These are phyloP conservation scores for Tetrax tetrax DNA, from an alignment of 2,113 vertebrate genomes.

Conservation along the genomic window DNA sequence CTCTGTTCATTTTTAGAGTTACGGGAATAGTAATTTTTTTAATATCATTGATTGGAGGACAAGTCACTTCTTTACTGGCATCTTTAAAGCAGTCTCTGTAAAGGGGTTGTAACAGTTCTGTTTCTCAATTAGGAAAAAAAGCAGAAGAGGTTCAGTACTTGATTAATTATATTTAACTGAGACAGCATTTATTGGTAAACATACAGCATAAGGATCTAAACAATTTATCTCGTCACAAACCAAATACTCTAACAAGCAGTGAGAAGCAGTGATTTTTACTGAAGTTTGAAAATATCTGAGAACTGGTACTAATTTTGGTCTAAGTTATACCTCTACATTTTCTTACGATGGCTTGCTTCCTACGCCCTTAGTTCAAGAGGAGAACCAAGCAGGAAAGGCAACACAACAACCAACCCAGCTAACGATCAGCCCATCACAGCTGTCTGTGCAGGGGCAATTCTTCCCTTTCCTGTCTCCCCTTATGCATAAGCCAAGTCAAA, in stretches of 20 bases:
- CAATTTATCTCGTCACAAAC: conserved; percentile 47
- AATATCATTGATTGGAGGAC: conserved; percentile 9
- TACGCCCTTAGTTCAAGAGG: not conserved
- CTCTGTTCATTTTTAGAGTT: conserved; percentile 41
- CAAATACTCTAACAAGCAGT: conserved; percentile 21
- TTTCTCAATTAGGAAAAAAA: conserved; percentile 56
- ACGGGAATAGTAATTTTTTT: conserved; percentile 41
- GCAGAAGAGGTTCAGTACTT: conserved; percentile 38
- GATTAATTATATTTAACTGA: conserved; percentile 55
- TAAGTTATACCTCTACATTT: not conserved
- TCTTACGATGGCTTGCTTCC: not conserved
- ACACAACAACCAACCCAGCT: not conserved
- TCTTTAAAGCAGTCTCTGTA: conserved; percentile 54
- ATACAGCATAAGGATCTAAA: conserved; percentile 29
- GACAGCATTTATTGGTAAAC: not conserved
- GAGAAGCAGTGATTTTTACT: not conserved
- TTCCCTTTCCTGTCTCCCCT: not conserved
- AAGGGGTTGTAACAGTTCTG: conserved; percentile 44
- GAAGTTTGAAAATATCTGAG: not conserved
- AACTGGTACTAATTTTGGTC: not conserved
- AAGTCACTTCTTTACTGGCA: conserved; percentile 8
- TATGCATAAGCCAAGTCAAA: not conserved
- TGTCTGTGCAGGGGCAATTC: not conserved
- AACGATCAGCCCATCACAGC: not conserved
- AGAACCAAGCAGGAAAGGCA: not conserved